phyloP scores from a whole-genome alignment of 2,113 vertebrate species.

The Pipa parva region DNA sequence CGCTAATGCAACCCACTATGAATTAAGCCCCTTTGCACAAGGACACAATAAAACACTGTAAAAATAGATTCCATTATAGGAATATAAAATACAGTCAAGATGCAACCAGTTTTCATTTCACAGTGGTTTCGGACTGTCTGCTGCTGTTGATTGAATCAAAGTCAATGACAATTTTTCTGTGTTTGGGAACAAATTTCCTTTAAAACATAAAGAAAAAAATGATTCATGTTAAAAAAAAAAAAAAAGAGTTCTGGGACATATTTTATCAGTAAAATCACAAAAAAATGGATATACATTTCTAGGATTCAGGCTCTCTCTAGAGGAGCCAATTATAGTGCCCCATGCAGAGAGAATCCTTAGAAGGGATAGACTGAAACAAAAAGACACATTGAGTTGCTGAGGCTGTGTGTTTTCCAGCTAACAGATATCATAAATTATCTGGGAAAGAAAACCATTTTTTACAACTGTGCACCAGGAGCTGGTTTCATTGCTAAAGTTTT shows the following conservation, averaged over 20 bases:
- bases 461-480: conserved; percentile 51
- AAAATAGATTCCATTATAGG: no score
- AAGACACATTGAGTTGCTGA: conserved; percentile 50
- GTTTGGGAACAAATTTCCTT: conserved; percentile 77
- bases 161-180: conserved; percentile 75
- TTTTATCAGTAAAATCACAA: conserved; percentile 25
- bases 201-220: conserved; percentile 49
- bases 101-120: conserved; percentile 53
- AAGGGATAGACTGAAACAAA: conserved; percentile 59
- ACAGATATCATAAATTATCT: conserved; percentile 58
- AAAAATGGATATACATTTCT: conserved; percentile 24
- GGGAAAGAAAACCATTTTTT: conserved; percentile 59
- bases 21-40: no score
- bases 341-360: conserved; percentile 53
- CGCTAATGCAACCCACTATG: no score
- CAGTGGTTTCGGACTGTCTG: conserved; percentile 57
- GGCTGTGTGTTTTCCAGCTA: conserved; percentile 46
- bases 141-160: conserved; percentile 76
- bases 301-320: conserved; percentile 56
- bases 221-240: background rate
- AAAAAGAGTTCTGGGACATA: conserved; percentile 8
- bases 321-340: conserved; percentile 65
- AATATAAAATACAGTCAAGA: background rate
- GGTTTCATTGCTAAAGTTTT: conserved; percentile 46
- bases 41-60: no score